Percentiles rank a stretch among this genome's conserved stretches.
Conservation (phyloP, 2,113 vertebrate genomes). For the Cryptotis parvus region DNA sequence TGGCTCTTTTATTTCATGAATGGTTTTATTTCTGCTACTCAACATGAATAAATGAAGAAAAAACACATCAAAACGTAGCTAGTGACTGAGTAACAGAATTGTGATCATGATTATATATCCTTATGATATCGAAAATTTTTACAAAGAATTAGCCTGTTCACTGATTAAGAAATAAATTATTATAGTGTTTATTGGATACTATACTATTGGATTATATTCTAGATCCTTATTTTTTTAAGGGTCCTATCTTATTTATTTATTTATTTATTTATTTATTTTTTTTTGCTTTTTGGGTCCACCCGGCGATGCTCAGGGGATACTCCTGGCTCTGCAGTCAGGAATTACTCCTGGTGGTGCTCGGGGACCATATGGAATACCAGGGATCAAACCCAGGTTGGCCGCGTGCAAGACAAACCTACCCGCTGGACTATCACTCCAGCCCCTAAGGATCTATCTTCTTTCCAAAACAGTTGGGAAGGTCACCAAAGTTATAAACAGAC, state of each 20-base stretch:
- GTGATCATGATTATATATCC: background rate
- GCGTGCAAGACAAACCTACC: too few relatives aligned
- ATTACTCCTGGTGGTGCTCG: too few relatives aligned
- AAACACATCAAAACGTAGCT: background rate
- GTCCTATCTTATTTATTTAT: too few relatives aligned
- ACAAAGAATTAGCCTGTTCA: background rate
- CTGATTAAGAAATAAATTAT: background rate
- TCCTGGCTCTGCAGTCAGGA: too few relatives aligned
- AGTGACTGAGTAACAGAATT: background rate
- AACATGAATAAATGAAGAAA: background rate
- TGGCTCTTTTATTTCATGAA: background rate
- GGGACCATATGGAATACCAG: too few relatives aligned
- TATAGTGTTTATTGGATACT: constrained; percentile 9
- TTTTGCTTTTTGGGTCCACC: too few relatives aligned
- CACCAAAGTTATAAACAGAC: background rate
- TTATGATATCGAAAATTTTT: background rate
- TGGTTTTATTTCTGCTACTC: too few relatives aligned
- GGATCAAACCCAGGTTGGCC: too few relatives aligned
- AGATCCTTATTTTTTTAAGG: background rate
- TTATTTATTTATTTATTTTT: too few relatives aligned
- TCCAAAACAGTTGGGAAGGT: constrained; percentile 8
- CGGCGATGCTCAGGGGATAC: too few relatives aligned
- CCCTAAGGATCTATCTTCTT: background rate
- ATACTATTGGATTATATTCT: background rate
- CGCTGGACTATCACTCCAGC: too few relatives aligned